A percentile compares a stretch with the other conserved stretches of the same genome.
These are phyloP conservation scores for Hippoglossus hippoglossus DNA, from an alignment of 2,797 vertebrate genomes.

Conservation along the genomic window DNA sequence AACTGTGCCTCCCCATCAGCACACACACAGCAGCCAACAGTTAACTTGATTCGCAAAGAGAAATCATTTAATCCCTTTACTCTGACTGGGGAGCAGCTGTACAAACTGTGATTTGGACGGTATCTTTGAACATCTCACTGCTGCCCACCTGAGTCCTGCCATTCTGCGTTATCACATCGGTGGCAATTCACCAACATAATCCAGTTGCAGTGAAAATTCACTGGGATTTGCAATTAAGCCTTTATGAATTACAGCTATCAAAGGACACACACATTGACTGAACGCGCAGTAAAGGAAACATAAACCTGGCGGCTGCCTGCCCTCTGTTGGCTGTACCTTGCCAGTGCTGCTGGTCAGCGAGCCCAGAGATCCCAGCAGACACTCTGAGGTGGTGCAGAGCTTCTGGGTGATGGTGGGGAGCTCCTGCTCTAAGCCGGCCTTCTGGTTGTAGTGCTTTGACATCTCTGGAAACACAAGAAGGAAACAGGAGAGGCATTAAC, in stretches of 20 bases:
- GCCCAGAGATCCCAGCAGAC: conserved; percentile 92
- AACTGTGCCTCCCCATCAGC: conserved; percentile 34
- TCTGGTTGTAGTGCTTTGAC: conserved; percentile 96
- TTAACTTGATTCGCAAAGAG: conserved; percentile 51
- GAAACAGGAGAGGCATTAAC: conserved; percentile 13
- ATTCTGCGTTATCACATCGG: conserved; percentile 39
- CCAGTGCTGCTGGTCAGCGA: conserved; percentile 90
- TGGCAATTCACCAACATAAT: conserved; percentile 47
- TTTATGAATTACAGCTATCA: conserved; percentile 23
- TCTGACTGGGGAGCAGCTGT: conserved; percentile 70
- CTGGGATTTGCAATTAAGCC: conserved; percentile 28
- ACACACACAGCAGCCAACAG: conserved; percentile 34
- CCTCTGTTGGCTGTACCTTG: conserved; percentile 89
- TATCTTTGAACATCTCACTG: conserved; percentile 57
- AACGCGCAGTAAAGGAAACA: not conserved
- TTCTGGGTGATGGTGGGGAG: conserved; percentile 95
- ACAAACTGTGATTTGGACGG: conserved; percentile 55
- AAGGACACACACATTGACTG: not conserved
- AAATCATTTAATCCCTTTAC: conserved; percentile 46
- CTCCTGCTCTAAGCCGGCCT: conserved; percentile 92
- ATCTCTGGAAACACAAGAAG: conserved; percentile 84
- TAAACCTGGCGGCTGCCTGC: conserved; percentile 50
- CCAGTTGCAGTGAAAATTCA: conserved; percentile 45
- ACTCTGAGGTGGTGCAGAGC: conserved; percentile 95
- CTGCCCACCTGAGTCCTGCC: conserved; percentile 71